Base-by-base conservation (phyloP, 2,888 invertebrate species). In the Troides aeacus region DNA sequence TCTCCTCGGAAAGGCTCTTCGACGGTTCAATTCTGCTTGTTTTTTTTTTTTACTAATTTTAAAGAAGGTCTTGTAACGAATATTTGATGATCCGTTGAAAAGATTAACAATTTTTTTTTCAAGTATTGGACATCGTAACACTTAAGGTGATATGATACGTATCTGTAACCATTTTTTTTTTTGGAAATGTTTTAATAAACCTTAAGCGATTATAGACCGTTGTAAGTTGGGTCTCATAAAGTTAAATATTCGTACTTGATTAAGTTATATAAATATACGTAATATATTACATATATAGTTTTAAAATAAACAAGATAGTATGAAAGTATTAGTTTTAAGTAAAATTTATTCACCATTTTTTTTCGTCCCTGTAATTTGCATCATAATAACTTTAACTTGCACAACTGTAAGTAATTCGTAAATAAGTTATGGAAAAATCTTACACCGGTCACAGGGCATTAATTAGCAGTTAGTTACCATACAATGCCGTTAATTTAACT, bases 391-490 rank as follows among this genome's bases (percentile, higher is more conserved):
- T 46, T 46, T 46, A 8, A 30, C 30, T 30, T 30, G 30, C 30
- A 30, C 3, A 5, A 30, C 30, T 30, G 30, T 30, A 30, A 30
- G 30, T 4, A 24, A 24, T 24, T 24, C 3, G 24, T 1, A 3
- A 3, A 24, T 24, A n/a, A 80, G 77, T 78, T 75, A 78, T 75
- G 73, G 70, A 71, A 73, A 71, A 69, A 67, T 63, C 18, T 69
- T 72, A 67, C 50, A 69, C 71, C 66, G 67, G 71, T 71, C 69
- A 69, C 72, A 73, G 73, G 72, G 74, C 75, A 73, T 73, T 80
- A 78, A 79, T 80, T 77, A 79, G 24, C 24, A 24, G 30, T 30
- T 72, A 46, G 2, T 46, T 46, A 46, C 46, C 12, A 46, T 8
- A 46, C 10, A 46, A 46, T 46, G 8, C 60, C 15, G 62, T n/a